These are phyloP conservation scores for Edolisoma coerulescens DNA, from an alignment of 2,113 vertebrate genomes.

Conservation along the genomic window DNA sequence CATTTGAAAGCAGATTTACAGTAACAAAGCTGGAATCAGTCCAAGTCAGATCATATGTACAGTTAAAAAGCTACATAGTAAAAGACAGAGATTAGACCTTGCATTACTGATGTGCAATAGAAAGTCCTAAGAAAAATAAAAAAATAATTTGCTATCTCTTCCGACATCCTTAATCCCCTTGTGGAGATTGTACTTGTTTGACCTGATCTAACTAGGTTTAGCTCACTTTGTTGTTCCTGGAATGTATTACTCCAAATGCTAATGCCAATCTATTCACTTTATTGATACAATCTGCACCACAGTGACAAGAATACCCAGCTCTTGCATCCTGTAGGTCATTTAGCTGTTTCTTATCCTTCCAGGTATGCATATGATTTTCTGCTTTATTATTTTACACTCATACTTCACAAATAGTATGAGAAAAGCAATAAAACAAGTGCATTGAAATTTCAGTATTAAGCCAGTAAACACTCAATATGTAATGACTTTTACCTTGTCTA, in stretches of 20 bases:
- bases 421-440: background rate
- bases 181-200: background rate
- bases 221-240: slow-evolving; percentile 31
- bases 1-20: slow-evolving; percentile 39
- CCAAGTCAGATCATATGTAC: background rate
- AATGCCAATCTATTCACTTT: background rate
- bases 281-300: background rate
- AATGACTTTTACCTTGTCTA: background rate
- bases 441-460: background rate
- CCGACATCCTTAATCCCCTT: background rate
- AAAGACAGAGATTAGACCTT: slow-evolving; percentile 41
- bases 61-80: slow-evolving; percentile 21
- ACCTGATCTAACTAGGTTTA: slow-evolving; percentile 38
- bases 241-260: slow-evolving; percentile 4
- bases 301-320: background rate
- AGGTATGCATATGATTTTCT: background rate
- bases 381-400: background rate
- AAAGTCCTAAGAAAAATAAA: slow-evolving; percentile 22
- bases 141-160: slow-evolving; percentile 42
- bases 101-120: slow-evolving; percentile 14
- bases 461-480: background rate
- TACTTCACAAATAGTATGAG: background rate
- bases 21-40: slow-evolving; percentile 17
- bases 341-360: background rate
- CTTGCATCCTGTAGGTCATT: background rate